Evolutionary conservation across 2,888 invertebrate genomes (phyloP).

Genomic region (Coenonympha arcania): DNA sequence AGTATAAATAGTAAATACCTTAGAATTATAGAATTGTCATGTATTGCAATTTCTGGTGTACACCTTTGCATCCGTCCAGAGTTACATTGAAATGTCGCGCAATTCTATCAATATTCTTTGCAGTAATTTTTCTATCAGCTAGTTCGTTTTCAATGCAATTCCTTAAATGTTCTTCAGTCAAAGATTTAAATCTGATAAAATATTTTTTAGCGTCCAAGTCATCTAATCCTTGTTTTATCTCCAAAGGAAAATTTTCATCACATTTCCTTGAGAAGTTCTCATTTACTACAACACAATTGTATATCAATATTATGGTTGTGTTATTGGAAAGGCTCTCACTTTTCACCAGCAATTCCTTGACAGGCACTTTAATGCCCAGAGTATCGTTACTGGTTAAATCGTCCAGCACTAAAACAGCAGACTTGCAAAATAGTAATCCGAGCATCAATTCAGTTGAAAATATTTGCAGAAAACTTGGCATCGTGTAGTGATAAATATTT

Average conservation of each 20-base stretch:
- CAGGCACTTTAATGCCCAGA: conserved; percentile 34
- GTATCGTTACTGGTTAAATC: conserved; percentile 46
- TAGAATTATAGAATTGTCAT: conserved; percentile 33
- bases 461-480: conserved; percentile 51
- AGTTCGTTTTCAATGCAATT: conserved; percentile 55
- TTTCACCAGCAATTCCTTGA: conserved; percentile 45
- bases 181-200: conserved; percentile 47
- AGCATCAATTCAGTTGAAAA: conserved; percentile 51
- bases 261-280: conserved; percentile 40
- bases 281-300: conserved; percentile 46
- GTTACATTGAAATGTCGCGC: conserved; percentile 56
- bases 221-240: conserved; percentile 38
- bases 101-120: conserved; percentile 38
- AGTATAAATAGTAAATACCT: too few relatives aligned
- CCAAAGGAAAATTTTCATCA: conserved; percentile 41
- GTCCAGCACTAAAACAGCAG: conserved; percentile 53
- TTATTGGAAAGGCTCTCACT: conserved; percentile 45
- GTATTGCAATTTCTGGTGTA: conserved; percentile 58
- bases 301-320: conserved; percentile 54
- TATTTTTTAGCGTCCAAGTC: conserved; percentile 41
- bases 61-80: conserved; percentile 65
- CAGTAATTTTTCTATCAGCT: conserved; percentile 30
- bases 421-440: conserved; percentile 52
- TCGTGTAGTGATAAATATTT: conserved; percentile 62
- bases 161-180: conserved; percentile 44